Percentiles rank a stretch among this genome's conserved stretches.
Evolutionary conservation across 2,113 vertebrate genomes (phyloP).

Genomic region (Malaclemys terrapin): DNA sequence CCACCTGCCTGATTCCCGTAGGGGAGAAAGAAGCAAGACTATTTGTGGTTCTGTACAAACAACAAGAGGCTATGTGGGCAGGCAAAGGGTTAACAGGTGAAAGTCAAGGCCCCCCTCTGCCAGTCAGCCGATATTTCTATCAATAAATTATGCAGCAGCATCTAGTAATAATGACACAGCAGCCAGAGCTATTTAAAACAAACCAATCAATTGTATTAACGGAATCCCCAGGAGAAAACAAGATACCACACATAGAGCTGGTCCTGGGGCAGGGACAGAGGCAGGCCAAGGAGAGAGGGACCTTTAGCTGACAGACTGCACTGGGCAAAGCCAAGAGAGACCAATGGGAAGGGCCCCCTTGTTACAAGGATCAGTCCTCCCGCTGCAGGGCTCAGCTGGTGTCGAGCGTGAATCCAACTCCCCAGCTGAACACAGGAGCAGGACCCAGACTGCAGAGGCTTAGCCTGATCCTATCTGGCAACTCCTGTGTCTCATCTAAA

Average conservation of each 20-base stretch:
- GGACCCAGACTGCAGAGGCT: neutral
- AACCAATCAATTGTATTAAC: slow-evolving; percentile 72
- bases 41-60: neutral
- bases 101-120: slow-evolving; percentile 38
- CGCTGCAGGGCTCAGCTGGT: neutral
- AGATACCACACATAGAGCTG: slow-evolving; percentile 46
- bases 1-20: neutral
- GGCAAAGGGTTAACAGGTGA: slow-evolving; percentile 74
- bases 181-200: slow-evolving; percentile 76
- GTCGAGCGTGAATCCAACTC: neutral
- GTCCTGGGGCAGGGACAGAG: slow-evolving; percentile 29
- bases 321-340: fast-evolving
- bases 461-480: neutral
- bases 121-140: slow-evolving; percentile 71
- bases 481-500: neutral
- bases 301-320: slow-evolving; percentile 11
- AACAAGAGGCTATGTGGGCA: neutral
- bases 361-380: neutral
- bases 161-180: slow-evolving; percentile 72
- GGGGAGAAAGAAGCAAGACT: neutral
- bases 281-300: slow-evolving; percentile 67
- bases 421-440: no score
- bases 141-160: slow-evolving; percentile 77
- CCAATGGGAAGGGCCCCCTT: fast-evolving
- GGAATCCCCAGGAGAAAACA: slow-evolving; percentile 71